Evolutionary conservation across 2,888 invertebrate genomes (phyloP).

Genomic region (Volucella inflata): DNA sequence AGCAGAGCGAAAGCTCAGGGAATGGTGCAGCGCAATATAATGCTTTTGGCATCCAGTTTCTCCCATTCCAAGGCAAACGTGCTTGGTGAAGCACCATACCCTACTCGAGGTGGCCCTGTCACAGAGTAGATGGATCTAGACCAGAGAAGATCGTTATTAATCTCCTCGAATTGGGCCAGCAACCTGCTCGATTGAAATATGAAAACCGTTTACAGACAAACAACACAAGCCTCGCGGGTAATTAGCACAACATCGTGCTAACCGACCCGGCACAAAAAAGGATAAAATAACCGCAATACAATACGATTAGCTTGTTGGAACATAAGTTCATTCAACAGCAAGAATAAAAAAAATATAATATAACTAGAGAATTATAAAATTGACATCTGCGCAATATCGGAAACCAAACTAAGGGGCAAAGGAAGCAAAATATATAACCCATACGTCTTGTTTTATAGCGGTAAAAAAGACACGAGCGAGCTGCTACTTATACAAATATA

Average conservation of each 20-base stretch:
- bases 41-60: slow-evolving; percentile 7
- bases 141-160: slow-evolving; percentile 17
- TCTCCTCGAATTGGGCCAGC: slow-evolving; percentile 7
- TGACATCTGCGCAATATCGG: slow-evolving; percentile 22
- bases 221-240: too few species aligned
- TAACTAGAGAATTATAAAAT: slow-evolving; percentile 13
- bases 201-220: too few species aligned
- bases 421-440: slow-evolving; percentile 13
- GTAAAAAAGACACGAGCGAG: slow-evolving; percentile 17
- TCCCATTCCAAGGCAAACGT: slow-evolving; percentile 6
- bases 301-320: too few species aligned
- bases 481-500: neutral
- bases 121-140: neutral
- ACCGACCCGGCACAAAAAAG: slow-evolving; percentile 12
- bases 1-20: too few species aligned
- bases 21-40: too few species aligned
- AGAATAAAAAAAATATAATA: slow-evolving; percentile 13
- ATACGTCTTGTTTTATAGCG: slow-evolving; percentile 11
- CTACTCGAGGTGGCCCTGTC: slow-evolving; percentile 11
- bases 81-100: slow-evolving; percentile 6
- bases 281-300: neutral
- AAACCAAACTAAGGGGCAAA: slow-evolving; percentile 8
- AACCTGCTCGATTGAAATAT: slow-evolving; percentile 10
- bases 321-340: slow-evolving; percentile 22
- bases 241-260: neutral